Evolutionary conservation across 1,140 invertebrate genomes (phyloP).

Genomic region (Asobara japonica): DNA sequence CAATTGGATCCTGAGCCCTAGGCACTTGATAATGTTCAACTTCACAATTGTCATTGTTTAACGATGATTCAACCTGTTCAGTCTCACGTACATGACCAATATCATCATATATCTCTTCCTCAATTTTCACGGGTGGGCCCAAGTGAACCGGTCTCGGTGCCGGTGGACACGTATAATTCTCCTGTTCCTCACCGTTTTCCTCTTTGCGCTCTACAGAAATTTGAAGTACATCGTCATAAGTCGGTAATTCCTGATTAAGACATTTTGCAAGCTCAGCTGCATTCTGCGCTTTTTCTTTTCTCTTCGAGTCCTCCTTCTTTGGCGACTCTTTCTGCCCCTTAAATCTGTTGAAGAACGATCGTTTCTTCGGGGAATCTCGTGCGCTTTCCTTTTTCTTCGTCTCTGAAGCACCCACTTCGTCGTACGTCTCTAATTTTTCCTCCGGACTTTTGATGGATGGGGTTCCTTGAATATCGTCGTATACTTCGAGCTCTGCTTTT

Average conservation of each 20-base stretch:
- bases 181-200: constrained; percentile 13
- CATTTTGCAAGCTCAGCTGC: background rate
- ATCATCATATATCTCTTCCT: constrained; percentile 49
- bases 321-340: constrained; percentile 41
- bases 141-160: constrained; percentile 45
- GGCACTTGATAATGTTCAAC: constrained; percentile 54
- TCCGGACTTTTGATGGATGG: background rate
- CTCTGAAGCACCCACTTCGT: background rate
- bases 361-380: constrained; percentile 42
- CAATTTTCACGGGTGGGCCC: constrained; percentile 18
- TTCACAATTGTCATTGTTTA: constrained; percentile 11
- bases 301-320: constrained; percentile 39
- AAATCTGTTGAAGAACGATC: constrained; percentile 45
- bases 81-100: constrained; percentile 21
- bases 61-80: constrained; percentile 2
- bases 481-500: background rate
- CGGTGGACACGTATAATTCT: constrained; percentile 47
- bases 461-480: constrained; percentile 18
- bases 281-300: constrained; percentile 26
- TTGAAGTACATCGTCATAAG: constrained; percentile 44
- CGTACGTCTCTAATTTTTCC: background rate
- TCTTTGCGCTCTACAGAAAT: background rate
- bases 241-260: constrained; percentile 27
- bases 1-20: constrained; percentile 28
- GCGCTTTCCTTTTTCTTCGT: background rate